Conservation (phyloP, 2,797 vertebrate species). For the Rhinoraja longicauda region DNA sequence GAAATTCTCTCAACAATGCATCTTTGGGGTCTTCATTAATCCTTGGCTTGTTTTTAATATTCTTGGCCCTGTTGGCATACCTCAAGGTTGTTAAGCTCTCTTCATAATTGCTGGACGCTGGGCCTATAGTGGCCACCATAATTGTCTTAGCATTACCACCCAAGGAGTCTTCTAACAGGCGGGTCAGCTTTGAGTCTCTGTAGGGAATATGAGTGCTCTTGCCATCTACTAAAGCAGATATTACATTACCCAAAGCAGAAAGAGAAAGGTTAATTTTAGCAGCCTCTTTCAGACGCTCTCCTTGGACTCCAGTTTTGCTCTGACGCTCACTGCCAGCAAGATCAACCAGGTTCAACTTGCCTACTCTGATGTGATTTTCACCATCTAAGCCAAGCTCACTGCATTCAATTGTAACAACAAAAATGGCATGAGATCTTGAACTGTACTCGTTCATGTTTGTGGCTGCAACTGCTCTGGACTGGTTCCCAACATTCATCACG, state of each 20-base stretch:
- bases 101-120: slow-evolving; percentile 76
- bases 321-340: slow-evolving; percentile 91
- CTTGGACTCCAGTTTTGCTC: slow-evolving; percentile 74
- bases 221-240: slow-evolving; percentile 81
- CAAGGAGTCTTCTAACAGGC: slow-evolving; percentile 88
- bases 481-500: slow-evolving; percentile 89
- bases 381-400: slow-evolving; percentile 79
- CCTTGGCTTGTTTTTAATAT: slow-evolving; percentile 92
- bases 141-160: slow-evolving; percentile 93
- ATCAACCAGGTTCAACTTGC: slow-evolving; percentile 95
- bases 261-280: slow-evolving; percentile 96
- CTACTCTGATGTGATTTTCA: slow-evolving; percentile 88
- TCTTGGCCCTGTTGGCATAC: slow-evolving; percentile 91
- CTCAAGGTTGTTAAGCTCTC: slow-evolving; percentile 87
- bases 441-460: slow-evolving; percentile 93
- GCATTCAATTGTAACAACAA: slow-evolving; percentile 86
- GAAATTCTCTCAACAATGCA: slow-evolving; percentile 85
- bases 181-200: slow-evolving; percentile 93
- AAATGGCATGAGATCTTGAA: slow-evolving; percentile 90
- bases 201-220: slow-evolving; percentile 88
- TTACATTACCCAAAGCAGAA: slow-evolving; percentile 89
- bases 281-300: slow-evolving; percentile 84
- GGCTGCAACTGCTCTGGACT: slow-evolving; percentile 80
- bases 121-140: slow-evolving; percentile 89
- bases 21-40: slow-evolving; percentile 96